These are phyloP conservation scores for Diaphora mendica DNA, from an alignment of 2,888 invertebrate genomes.

Conservation along the genomic window DNA sequence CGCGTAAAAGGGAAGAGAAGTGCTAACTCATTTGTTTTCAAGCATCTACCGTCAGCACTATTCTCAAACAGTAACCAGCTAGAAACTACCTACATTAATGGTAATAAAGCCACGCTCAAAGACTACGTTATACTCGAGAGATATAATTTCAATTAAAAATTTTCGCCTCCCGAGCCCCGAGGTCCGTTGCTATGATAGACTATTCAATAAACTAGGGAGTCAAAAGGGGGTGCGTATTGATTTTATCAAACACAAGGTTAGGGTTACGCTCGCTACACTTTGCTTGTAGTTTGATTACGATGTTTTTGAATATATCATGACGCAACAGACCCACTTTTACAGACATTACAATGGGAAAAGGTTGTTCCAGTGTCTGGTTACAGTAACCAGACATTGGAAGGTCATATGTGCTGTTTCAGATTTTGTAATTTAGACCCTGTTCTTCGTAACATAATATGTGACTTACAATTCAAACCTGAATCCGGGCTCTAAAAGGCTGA, in stretches of 20 bases:
- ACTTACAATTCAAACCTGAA: not conserved
- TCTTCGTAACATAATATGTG: not conserved
- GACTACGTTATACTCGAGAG: not conserved
- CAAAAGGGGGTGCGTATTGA: conserved; percentile 59
- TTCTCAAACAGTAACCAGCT: too few relatives aligned
- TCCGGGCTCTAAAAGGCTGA: not conserved
- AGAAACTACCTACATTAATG: too few relatives aligned
- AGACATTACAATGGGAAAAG: not conserved
- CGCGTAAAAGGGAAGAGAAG: too few relatives aligned
- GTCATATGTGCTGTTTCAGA: not conserved
- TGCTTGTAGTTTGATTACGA: conserved; percentile 5
- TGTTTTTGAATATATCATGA: conserved; percentile 10
- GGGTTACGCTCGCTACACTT: conserved; percentile 52
- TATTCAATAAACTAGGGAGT: conserved; percentile 52
- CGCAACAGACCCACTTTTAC: not conserved
- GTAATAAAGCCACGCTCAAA: not conserved
- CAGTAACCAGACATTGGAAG: not conserved
- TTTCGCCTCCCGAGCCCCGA: not conserved
- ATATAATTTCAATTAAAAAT: conserved; percentile 5
- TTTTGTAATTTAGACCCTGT: not conserved
- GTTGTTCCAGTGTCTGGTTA: conserved; percentile 4
- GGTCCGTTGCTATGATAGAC: conserved; percentile 43
- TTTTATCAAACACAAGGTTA: conserved; percentile 59
- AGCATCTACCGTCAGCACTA: too few relatives aligned
- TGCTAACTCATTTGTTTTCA: too few relatives aligned